Evolutionary conservation across 2,797 vertebrate species (phyloP), one percentile per base, ranked within the genome.

Genomic region (Hozukius guyotensis): DNA sequence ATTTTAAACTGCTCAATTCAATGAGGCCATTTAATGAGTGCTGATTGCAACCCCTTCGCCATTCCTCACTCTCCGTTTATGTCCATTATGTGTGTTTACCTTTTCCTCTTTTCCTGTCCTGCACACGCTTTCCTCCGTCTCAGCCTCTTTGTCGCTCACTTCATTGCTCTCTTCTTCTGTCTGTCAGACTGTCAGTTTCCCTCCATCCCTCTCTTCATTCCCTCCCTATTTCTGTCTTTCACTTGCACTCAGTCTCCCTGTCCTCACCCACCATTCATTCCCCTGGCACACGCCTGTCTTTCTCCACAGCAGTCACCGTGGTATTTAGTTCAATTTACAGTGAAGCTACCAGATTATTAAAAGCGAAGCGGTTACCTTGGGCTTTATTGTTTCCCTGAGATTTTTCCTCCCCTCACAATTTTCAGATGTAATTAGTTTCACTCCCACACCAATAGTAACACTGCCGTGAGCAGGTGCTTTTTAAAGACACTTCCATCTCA

Each of bases 401-500:
- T 56, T 72, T 78, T 79, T 68, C 64, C 59, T 62, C 13, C 55
- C 20, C 29, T 77, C 32, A 70, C 59, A 53, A 27, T 66, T 86
- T 83, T 55, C 59, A 72, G 22, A 83, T 72, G 71, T 82, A 82
- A 88, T 92, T 90, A 90, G 78, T 84, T 87, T 82, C 61, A 63
- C 78, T 81, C 76, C 76, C 74, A 86, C 82, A 75, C 74, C 70
- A 69, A 70, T 57, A 66, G 80, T 63, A 34, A 27, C 16, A 42
- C 46, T 25, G 77, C 78, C 71, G 16, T 78, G 67, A 84, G 38
- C 75, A 63, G 71, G 80, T 80, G 65, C 60, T 78, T 79, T 88
- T 60, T 69, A 69, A 83, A 85, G 56, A 80, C 18, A 64, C 24
- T 60, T 59, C 22, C 11, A 7, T 81, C 70, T 77, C 34, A 81